These are phyloP conservation scores for Apus apus DNA, from an alignment of 2,113 vertebrate genomes.

Conservation along the genomic window DNA sequence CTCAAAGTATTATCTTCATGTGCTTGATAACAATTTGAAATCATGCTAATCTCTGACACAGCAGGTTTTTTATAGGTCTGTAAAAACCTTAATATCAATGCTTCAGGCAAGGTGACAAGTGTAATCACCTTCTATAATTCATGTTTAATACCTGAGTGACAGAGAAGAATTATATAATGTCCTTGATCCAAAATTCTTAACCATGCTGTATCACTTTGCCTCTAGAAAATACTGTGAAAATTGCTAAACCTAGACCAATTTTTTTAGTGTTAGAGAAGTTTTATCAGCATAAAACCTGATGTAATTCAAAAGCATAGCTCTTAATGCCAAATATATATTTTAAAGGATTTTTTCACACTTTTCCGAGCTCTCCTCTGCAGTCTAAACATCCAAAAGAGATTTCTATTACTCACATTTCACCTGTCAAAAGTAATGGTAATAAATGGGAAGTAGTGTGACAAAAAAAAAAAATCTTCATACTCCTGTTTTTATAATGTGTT, in stretches of 20 bases:
- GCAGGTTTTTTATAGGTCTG: conserved; percentile 83
- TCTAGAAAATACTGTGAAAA: conserved; percentile 51
- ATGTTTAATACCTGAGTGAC: conserved; percentile 87
- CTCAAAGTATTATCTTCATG: conserved; percentile 27
- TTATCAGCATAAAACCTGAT: not conserved
- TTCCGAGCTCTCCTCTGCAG: conserved; percentile 20
- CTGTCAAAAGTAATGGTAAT: conserved; percentile 5
- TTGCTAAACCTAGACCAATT: conserved; percentile 12
- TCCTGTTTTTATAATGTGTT: not conserved
- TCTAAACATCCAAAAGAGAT: not conserved
- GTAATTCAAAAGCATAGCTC: conserved; percentile 32
- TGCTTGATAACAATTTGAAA: conserved; percentile 75
- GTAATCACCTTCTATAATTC: conserved; percentile 86
- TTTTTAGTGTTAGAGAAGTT: not conserved
- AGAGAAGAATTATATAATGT: conserved; percentile 68
- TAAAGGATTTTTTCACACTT: not conserved
- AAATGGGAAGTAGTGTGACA: not conserved
- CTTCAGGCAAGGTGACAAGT: conserved; percentile 89
- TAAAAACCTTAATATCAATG: conserved; percentile 85
- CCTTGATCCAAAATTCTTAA: conserved; percentile 80
- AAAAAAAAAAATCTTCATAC: not conserved
- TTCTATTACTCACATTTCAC: not conserved
- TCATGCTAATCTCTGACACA: conserved; percentile 84
- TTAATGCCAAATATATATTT: not conserved
- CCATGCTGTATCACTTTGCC: not conserved